Evolutionary conservation across 2,797 vertebrate species (phyloP).

Genomic region (Hyperoplus immaculatus): DNA sequence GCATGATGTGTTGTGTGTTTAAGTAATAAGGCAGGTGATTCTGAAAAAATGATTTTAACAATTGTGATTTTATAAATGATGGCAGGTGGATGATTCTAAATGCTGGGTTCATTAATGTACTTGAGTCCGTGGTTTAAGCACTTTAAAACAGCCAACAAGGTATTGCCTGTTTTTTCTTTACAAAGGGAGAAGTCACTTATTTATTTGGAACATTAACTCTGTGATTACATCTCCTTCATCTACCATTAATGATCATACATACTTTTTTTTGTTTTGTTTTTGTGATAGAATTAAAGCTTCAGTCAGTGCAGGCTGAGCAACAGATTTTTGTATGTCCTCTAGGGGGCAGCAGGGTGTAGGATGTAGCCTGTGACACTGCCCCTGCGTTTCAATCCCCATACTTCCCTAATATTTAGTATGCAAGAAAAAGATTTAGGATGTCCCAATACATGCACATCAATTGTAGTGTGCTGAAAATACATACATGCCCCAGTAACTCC

Average conservation of each 20-base stretch:
- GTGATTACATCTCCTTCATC: neutral
- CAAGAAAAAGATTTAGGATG: too few species aligned
- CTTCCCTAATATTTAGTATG: too few species aligned
- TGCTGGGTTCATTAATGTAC: neutral
- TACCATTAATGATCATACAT: neutral
- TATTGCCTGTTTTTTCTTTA: neutral
- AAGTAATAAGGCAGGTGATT: too few species aligned
- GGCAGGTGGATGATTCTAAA: neutral
- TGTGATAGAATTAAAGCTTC: neutral
- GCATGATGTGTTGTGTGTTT: neutral
- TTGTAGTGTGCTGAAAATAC: too few species aligned
- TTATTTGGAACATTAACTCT: neutral
- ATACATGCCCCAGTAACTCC: too few species aligned
- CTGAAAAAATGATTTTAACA: neutral
- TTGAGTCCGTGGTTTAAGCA: neutral
- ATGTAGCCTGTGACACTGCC: neutral
- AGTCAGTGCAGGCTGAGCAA: neutral
- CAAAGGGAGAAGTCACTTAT: neutral
- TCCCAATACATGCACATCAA: too few species aligned
- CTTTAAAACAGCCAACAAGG: neutral
- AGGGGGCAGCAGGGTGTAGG: constrained; percentile 36
- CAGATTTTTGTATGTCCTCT: constrained; percentile 28
- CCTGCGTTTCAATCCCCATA: too few species aligned
- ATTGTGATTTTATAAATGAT: neutral
- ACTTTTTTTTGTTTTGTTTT: neutral